Percentiles rank a stretch among this genome's conserved stretches.
These are phyloP conservation scores for Tichodroma muraria DNA, from an alignment of 2,113 vertebrate species.

Conservation along the genomic window DNA sequence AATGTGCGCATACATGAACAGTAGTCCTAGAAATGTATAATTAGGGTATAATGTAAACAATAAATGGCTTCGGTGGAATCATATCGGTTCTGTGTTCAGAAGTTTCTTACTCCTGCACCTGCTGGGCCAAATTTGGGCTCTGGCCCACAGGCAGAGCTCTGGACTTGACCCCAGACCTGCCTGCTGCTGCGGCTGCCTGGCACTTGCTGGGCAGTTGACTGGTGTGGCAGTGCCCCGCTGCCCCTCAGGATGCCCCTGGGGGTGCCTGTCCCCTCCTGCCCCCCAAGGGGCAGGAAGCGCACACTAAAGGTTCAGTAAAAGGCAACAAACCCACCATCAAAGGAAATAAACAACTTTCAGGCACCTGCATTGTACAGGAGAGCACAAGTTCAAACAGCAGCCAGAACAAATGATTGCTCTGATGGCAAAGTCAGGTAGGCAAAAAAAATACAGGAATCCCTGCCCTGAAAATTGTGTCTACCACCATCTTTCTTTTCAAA, in stretches of 20 bases:
- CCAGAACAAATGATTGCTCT: neutral
- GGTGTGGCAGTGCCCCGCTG: neutral
- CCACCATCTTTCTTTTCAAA: neutral
- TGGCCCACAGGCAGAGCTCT: neutral
- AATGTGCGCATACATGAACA: no score
- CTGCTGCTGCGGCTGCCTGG: neutral
- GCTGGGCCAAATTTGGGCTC: no score
- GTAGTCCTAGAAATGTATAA: no score
- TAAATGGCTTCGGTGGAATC: no score
- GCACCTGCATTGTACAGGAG: neutral
- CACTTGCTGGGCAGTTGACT: rapidly evolving
- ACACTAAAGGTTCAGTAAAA: neutral
- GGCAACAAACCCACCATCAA: neutral
- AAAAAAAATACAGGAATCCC: neutral
- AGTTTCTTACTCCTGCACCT: no score
- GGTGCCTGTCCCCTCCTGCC: rapidly evolving
- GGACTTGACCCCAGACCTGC: neutral
- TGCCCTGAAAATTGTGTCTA: neutral
- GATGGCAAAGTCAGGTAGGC: neutral
- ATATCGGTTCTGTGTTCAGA: no score
- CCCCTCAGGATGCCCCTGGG: neutral
- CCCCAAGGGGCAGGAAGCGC: neutral
- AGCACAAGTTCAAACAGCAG: neutral
- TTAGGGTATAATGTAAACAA: no score
- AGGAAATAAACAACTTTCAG: neutral